Conservation (phyloP, 2,113 vertebrate species). For the Petromus typicus region DNA sequence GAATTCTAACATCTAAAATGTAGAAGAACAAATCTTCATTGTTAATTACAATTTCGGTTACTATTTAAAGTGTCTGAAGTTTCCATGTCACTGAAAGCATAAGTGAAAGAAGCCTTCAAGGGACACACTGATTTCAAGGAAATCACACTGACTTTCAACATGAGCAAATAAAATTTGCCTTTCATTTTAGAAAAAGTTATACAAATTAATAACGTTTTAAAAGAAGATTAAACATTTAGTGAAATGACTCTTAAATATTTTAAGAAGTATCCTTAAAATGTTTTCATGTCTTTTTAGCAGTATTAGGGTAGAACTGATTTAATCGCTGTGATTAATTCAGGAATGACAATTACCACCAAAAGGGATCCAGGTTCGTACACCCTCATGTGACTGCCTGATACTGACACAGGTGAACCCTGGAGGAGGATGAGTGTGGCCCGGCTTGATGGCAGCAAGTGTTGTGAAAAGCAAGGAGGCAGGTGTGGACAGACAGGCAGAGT, state of each 20-base stretch:
- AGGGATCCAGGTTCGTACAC: not conserved
- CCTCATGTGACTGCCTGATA: not conserved
- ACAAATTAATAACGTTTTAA: slow-evolving; percentile 20
- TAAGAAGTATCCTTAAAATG: not conserved
- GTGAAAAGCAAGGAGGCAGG: not conserved
- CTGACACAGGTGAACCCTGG: not conserved
- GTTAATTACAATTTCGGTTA: not conserved
- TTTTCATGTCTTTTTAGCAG: not conserved
- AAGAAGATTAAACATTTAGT: slow-evolving; percentile 9
- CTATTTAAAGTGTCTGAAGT: slow-evolving; percentile 8
- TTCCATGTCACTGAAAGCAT: not conserved
- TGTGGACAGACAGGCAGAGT: not conserved
- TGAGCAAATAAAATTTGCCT: slow-evolving; percentile 39
- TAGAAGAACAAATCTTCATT: not conserved
- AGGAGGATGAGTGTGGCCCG: fast-evolving
- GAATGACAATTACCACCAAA: not conserved
- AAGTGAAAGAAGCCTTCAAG: not conserved
- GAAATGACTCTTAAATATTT: slow-evolving; percentile 13
- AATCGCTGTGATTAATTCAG: not conserved
- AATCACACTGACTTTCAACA: not conserved
- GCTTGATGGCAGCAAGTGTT: not conserved
- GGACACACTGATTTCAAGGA: no score
- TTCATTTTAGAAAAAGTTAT: slow-evolving; percentile 33
- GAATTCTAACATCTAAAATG: not conserved
- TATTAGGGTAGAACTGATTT: not conserved